Evolutionary conservation across 2,113 vertebrate genomes (phyloP).

Genomic region (Perognathus longimembris): DNA sequence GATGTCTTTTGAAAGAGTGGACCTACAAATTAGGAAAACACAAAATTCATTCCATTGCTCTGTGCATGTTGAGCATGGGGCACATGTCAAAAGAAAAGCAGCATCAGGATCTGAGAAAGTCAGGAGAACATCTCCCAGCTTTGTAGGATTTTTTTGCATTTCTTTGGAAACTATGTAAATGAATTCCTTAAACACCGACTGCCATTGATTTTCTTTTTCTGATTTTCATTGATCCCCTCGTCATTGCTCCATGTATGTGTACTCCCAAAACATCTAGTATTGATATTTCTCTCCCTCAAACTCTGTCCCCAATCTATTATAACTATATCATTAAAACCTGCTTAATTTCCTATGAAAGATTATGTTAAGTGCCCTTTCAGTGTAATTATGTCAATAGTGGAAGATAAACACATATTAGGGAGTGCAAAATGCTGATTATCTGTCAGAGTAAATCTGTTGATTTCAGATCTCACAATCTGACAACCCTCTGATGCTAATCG

Average conservation of each 20-base stretch:
- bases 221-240: conserved; percentile 68
- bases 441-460: conserved; percentile 89
- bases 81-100: background rate
- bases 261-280: conserved; percentile 74
- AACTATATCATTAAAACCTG: conserved; percentile 82
- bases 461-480: conserved; percentile 86
- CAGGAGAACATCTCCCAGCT: conserved; percentile 44
- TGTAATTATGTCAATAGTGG: conserved; percentile 86
- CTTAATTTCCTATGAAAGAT: conserved; percentile 88
- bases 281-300: conserved; percentile 56
- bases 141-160: conserved; percentile 69
- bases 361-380: conserved; percentile 88
- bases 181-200: conserved; percentile 78
- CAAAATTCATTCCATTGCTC: conserved; percentile 31
- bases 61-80: background rate
- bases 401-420: conserved; percentile 88
- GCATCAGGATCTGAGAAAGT: conserved; percentile 5
- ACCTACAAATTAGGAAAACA: background rate
- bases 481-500: conserved; percentile 85
- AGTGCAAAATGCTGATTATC: conserved; percentile 87
- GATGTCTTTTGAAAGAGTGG: conserved; percentile 28
- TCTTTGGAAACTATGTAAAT: conserved; percentile 80
- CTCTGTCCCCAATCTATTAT: conserved; percentile 63
- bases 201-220: conserved; percentile 69
- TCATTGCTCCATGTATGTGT: conserved; percentile 59